These are phyloP conservation scores for Ditylenchus dipsaci DNA, from an alignment of 1,140 invertebrate genomes.

Conservation along the genomic window DNA sequence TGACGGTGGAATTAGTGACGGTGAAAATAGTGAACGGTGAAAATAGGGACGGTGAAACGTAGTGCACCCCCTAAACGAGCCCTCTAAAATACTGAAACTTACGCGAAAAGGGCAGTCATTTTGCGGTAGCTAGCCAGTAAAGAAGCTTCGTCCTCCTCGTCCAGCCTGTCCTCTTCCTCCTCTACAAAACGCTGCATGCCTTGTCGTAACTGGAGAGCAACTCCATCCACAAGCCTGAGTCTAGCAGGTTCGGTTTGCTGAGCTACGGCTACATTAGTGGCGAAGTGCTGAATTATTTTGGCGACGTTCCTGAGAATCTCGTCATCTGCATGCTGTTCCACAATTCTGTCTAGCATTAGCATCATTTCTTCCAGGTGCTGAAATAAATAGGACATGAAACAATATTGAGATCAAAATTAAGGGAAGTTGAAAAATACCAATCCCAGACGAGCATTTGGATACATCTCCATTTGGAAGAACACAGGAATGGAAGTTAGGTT, in stretches of 20 bases:
- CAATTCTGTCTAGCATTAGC: constrained; percentile 74
- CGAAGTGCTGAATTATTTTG: constrained; percentile 30
- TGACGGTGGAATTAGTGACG: too few relatives aligned
- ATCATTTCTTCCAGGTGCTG: constrained; percentile 71
- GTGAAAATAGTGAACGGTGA: too few relatives aligned
- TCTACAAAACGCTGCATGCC: constrained; percentile 22
- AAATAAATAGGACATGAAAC: not conserved
- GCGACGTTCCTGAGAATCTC: constrained; percentile 67
- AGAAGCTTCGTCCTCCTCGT: constrained; percentile 89
- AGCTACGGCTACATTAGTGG: constrained; percentile 22
- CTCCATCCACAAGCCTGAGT: constrained; percentile 37
- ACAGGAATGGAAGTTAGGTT: constrained; percentile 89
- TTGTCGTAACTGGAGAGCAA: constrained; percentile 31
- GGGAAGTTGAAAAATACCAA: not conserved
- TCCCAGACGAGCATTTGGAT: constrained; percentile 62
- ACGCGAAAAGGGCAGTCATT: constrained; percentile 78
- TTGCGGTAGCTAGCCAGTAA: constrained; percentile 83
- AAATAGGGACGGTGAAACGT: too few relatives aligned
- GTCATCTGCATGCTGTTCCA: constrained; percentile 80
- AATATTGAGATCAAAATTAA: not conserved
- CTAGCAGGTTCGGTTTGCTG: constrained; percentile 34
- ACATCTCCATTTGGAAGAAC: constrained; percentile 95
- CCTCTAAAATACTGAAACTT: too few relatives aligned
- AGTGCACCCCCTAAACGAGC: too few relatives aligned
- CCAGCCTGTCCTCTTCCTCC: constrained; percentile 70